These are phyloP conservation scores for Corydoras sp. DNA, from an alignment of 2,113 vertebrate species.

Conservation along the genomic window DNA sequence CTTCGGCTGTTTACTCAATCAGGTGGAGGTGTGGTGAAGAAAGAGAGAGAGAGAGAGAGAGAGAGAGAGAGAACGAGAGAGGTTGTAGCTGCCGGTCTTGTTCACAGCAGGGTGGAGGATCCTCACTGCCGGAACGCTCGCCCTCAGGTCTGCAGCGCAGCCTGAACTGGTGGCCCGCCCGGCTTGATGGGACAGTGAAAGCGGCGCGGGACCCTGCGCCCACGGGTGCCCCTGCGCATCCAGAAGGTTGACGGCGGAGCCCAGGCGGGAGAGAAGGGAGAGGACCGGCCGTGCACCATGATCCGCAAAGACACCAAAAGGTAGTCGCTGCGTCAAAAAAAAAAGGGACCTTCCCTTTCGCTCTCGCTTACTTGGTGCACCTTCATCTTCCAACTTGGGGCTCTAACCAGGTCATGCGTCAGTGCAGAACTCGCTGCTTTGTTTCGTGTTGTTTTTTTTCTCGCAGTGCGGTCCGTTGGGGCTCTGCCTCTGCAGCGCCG, in stretches of 20 bases:
- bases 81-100: slow-evolving; percentile 32
- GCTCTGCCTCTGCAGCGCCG: slow-evolving; percentile 29
- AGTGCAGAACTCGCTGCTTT: not conserved
- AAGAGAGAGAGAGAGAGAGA: slow-evolving; percentile 23
- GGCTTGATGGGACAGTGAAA: slow-evolving; percentile 57
- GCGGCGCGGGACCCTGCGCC: slow-evolving; percentile 21
- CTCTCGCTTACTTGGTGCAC: not conserved
- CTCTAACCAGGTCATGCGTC: not conserved
- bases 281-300: slow-evolving; percentile 54
- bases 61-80: slow-evolving; percentile 22
- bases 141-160: not conserved
- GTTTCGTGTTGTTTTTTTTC: not conserved
- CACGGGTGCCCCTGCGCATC: slow-evolving; percentile 53
- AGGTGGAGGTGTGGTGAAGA: slow-evolving; percentile 29
- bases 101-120: slow-evolving; percentile 24
- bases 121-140: slow-evolving; percentile 11
- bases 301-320: slow-evolving; percentile 48
- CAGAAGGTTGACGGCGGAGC: slow-evolving; percentile 33
- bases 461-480: slow-evolving; percentile 23
- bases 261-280: slow-evolving; percentile 57
- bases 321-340: not conserved
- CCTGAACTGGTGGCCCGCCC: not conserved
- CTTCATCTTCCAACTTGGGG: not conserved
- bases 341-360: slow-evolving; percentile 1
- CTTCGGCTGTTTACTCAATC: slow-evolving; percentile 32